These are phyloP conservation scores for Ochotona curzoniae DNA, from an alignment of 2,113 vertebrate species.

Conservation along the genomic window DNA sequence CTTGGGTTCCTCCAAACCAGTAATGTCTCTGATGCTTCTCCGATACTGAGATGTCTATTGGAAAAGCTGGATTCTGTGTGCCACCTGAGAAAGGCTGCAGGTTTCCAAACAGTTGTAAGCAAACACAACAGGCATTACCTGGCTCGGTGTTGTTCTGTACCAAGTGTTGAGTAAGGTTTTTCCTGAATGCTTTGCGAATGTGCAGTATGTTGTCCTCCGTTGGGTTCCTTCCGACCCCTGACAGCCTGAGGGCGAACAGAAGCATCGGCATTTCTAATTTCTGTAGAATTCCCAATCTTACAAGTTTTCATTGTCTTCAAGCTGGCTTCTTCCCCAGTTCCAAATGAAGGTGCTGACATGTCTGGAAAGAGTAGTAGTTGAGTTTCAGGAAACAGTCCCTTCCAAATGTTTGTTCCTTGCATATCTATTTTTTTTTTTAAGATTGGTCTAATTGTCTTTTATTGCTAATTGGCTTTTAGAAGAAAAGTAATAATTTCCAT, in stretches of 20 bases:
- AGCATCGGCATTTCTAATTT: not conserved
- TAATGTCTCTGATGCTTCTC: not conserved
- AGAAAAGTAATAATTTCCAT: not conserved
- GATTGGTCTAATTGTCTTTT: not conserved
- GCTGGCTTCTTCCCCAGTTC: not conserved
- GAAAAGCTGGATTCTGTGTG: not conserved
- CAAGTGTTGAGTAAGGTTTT: not conserved
- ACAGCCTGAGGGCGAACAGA: not conserved
- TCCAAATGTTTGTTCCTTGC: not conserved
- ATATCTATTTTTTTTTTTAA: not conserved
- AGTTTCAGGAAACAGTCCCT: not conserved
- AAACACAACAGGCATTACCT: not conserved
- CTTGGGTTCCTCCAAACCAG: not conserved
- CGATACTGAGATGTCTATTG: not conserved
- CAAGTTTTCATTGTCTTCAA: not conserved
- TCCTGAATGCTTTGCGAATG: not conserved
- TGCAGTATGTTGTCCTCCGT: not conserved
- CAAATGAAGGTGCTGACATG: not conserved
- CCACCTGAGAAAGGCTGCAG: not conserved
- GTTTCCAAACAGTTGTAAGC: not conserved
- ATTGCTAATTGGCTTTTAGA: conserved; percentile 23
- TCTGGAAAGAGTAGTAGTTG: conserved; percentile 14
- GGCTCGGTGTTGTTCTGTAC: not conserved
- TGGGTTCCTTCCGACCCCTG: not conserved
- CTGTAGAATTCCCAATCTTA: not conserved